phyloP scores from a whole-genome alignment of 2,797 vertebrate species.

The Urosaurus nigricauda region DNA sequence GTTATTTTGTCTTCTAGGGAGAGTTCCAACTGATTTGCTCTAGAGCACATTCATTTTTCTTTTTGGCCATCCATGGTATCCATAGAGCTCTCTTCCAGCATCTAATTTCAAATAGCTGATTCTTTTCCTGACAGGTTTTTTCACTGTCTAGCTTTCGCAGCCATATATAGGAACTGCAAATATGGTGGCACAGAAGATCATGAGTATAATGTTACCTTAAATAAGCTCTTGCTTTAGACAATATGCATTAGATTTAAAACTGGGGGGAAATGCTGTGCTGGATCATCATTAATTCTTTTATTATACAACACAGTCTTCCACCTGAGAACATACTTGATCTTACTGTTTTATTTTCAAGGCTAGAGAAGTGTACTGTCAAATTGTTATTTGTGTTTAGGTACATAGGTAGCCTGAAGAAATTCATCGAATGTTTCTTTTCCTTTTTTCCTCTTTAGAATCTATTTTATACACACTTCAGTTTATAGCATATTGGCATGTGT shows the following conservation, averaged over 20 bases:
- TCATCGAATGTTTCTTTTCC: constrained; percentile 29
- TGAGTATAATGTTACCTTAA: background rate
- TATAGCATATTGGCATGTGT: constrained; percentile 58
- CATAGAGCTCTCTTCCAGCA: no score
- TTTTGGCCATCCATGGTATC: no score
- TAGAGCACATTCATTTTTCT: no score
- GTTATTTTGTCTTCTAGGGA: no score
- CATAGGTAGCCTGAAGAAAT: constrained; percentile 66
- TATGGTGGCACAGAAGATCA: no score
- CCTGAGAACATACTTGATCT: constrained; percentile 56
- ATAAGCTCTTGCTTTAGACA: background rate
- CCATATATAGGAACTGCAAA: no score
- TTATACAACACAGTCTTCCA: constrained; percentile 55
- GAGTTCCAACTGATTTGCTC: background rate
- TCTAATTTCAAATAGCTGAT: no score
- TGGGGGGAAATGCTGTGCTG: background rate
- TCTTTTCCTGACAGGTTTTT: no score
- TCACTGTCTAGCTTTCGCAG: no score
- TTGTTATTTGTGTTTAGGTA: constrained; percentile 69
- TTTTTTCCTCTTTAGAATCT: constrained; percentile 41
- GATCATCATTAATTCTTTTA: constrained; percentile 6
- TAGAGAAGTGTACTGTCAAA: constrained; percentile 67
- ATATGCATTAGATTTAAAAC: background rate
- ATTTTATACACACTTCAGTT: constrained; percentile 54
- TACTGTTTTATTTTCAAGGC: constrained; percentile 57